Evolutionary conservation across 2,113 vertebrate species (phyloP), one percentile per base, ranked within the genome.

Genomic region (Microcebus jonahi): DNA sequence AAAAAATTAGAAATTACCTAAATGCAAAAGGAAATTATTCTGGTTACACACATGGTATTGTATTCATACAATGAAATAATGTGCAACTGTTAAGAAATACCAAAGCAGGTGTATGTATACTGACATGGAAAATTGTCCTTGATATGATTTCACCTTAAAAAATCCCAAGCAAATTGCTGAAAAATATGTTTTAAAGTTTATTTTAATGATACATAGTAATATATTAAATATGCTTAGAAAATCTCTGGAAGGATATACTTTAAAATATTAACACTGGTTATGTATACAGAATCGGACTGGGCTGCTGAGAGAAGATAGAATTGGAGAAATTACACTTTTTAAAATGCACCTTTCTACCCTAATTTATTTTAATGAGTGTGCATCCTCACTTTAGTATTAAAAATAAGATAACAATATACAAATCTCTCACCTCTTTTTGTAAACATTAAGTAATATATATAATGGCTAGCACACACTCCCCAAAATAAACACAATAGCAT

Each of bases 1-100:
- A 96, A 92, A 92, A 91, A 95, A 68, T 1, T 70, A 1, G 7
- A 94, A 87, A 67, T 39, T 68, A 68, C 4, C 71, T 91, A 76
- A 50, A 59, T 67, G 8, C 7, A 8, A 59, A 97, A 85, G 29
- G 3, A 61, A 88, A 70, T 2, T 0, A 3, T 45, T 81, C 55
- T 76, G 13, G 2, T 36, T 55, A 21, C 18, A 63, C 7, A 6
- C 2, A 13, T 25, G 31, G 5, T n/a, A 63, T 15, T 20, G 48
- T 71, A 71, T n/a, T 34, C 39, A 25, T 53, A 86, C 3, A 42
- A 34, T 39, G 39, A 10, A 45, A 80, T 15, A 83, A 59, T 48
- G 23, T 18, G 0, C 25, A 53, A 15, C 3, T 68, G 8, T 85
- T 87, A 29, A 83, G 73, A 88, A 57, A 45, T 10, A 83, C 4